Evolutionary conservation across 2,797 vertebrate species (phyloP).

Genomic region (Macrochelys suwanniensis): DNA sequence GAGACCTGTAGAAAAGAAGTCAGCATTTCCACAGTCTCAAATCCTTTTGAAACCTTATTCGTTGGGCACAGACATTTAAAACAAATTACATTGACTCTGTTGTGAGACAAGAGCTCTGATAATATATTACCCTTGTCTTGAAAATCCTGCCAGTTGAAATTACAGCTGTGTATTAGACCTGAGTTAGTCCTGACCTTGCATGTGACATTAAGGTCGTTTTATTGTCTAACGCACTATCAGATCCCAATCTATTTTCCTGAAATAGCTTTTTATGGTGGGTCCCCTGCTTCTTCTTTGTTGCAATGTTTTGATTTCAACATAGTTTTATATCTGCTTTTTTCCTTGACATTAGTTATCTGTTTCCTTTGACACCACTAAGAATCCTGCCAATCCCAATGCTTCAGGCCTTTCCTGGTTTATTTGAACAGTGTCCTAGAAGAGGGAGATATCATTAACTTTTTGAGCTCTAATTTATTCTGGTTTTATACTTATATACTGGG

Average conservation of each 20-base stretch:
- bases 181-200: neutral
- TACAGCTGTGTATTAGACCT: neutral
- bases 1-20: neutral
- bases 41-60: neutral
- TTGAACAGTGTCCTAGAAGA: neutral
- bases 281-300: neutral
- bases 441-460: neutral
- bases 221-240: neutral
- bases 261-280: neutral
- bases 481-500: neutral
- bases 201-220: neutral
- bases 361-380: neutral
- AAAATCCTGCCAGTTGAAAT: conserved; percentile 3
- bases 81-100: neutral
- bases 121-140: conserved; percentile 9
- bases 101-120: neutral
- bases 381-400: neutral
- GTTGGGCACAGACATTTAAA: neutral
- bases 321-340: neutral
- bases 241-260: neutral
- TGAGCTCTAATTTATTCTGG: neutral
- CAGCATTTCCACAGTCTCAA: neutral
- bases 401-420: neutral
- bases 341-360: neutral
- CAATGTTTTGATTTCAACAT: neutral